These are phyloP conservation scores for Dexiosoma caninum DNA, from an alignment of 2,888 invertebrate species.

Conservation along the genomic window DNA sequence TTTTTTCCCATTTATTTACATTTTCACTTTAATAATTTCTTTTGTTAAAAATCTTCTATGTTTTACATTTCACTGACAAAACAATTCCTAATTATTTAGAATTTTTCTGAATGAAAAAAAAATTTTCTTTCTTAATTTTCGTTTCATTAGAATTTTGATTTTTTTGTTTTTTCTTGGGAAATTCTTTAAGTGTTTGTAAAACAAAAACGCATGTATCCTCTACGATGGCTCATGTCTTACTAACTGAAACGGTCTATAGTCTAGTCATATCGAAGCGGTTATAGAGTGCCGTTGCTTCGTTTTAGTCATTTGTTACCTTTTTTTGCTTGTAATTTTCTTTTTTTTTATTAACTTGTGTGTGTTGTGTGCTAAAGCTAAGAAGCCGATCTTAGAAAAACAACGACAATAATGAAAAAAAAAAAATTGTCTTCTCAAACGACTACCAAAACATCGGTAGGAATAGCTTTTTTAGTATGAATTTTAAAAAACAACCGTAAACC, in stretches of 20 bases:
- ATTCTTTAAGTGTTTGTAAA: constrained; percentile 62
- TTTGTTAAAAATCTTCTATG: not conserved
- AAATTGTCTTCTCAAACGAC: constrained; percentile 30
- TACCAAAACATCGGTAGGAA: constrained; percentile 49
- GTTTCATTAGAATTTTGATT: constrained; percentile 43
- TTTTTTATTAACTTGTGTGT: constrained; percentile 18
- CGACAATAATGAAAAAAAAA: constrained; percentile 36
- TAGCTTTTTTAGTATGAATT: constrained; percentile 57
- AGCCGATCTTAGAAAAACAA: constrained; percentile 52
- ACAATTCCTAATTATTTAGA: not conserved
- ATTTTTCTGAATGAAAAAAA: constrained; percentile 27
- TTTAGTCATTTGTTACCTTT: constrained; percentile 1
- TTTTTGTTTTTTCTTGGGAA: constrained; percentile 23
- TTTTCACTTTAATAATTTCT: constrained; percentile 55
- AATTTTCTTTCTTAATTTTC: constrained; percentile 22
- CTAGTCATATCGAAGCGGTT: constrained; percentile 72
- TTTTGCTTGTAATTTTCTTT: constrained; percentile 21
- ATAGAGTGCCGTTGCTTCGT: constrained; percentile 68
- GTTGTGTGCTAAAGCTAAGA: constrained; percentile 32
- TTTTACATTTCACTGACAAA: not conserved
- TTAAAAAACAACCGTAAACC: constrained; percentile 59
- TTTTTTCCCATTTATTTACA: constrained; percentile 64
- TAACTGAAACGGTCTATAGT: constrained; percentile 75
- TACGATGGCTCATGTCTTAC: constrained; percentile 78
- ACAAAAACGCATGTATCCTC: constrained; percentile 78